A percentile compares a stretch with the other conserved stretches of the same genome.
These are phyloP conservation scores for Hippasteria phrygiana DNA, from an alignment of 53 echinoderm and acorn worm species.

Conservation along the genomic window DNA sequence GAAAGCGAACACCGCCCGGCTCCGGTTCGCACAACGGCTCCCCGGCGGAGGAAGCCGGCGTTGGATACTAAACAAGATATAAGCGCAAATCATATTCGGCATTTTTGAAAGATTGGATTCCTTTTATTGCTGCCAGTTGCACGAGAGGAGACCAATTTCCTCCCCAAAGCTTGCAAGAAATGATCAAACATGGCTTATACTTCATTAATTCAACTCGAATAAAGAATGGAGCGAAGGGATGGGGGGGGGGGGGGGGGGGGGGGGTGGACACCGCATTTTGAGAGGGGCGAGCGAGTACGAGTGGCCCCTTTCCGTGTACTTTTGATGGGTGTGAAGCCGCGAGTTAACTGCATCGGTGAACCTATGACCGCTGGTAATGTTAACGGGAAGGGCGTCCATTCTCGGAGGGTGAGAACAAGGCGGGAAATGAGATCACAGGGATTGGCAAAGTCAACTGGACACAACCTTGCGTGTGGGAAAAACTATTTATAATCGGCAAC, in stretches of 20 bases:
- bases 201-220: constrained; percentile 47
- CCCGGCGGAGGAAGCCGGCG: constrained; percentile 29
- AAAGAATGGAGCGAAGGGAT: not conserved
- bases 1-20: constrained; percentile 51
- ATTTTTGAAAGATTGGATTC: constrained; percentile 34
- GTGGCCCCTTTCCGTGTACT: constrained; percentile 24
- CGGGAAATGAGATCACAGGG: no score
- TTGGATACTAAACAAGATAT: constrained; percentile 58
- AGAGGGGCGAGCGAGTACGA: not conserved
- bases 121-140: constrained; percentile 1
- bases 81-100: constrained; percentile 41
- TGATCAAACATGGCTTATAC: constrained; percentile 56
- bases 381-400: no score
- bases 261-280: not conserved
- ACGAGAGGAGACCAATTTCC: constrained; percentile 45
- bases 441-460: no score
- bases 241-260: not conserved
- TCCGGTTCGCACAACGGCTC: constrained; percentile 16
- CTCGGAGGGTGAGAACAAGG: no score
- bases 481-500: no score
- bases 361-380: no score
- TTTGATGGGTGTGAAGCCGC: constrained; percentile 31
- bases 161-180: constrained; percentile 9
- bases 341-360: constrained; percentile 29
- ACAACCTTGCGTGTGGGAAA: no score